Conservation (phyloP, 2,113 vertebrate species). For the zebrafish (Danio rerio) region GRCz12tu NC_133196.1:27188001-27188500, state of each 20-base stretch:
- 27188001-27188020: too few species aligned
- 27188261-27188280: not conserved
- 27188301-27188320: not conserved
- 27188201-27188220: not conserved
- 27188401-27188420: not conserved
- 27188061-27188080: too few species aligned
- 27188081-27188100: too few species aligned
- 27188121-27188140: too few species aligned
- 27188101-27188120: too few species aligned
- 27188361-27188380: not conserved
- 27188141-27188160: too few species aligned
- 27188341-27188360: conserved; percentile 6
- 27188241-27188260: not conserved
- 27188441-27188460: not conserved
- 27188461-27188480: not conserved
- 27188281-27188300: conserved; percentile 2
- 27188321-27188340: not conserved
- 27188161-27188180: too few species aligned
- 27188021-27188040: too few species aligned
- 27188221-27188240: not conserved
- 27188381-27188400: not conserved
- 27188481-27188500: too few species aligned
- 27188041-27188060: too few species aligned
- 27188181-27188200: conserved; percentile 3
- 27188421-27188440: not conserved